A percentile compares a stretch with the other conserved stretches of the same genome.
Conservation (phyloP, 2,797 vertebrate genomes). For the Neosalanx taihuensis region DNA sequence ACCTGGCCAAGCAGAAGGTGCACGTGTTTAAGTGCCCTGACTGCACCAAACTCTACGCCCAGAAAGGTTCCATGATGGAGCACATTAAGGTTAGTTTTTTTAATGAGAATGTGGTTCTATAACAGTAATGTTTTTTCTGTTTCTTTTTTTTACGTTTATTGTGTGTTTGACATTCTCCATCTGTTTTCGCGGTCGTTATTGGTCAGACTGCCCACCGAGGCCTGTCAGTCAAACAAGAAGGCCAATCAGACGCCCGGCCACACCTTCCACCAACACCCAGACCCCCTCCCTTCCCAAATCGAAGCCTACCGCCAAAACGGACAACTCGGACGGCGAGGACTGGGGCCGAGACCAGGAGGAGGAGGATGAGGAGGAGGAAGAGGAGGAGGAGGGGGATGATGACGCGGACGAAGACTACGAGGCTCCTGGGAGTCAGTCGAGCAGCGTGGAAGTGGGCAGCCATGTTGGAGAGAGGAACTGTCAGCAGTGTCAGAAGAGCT, state of each 20-base stretch:
- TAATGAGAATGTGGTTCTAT: neutral
- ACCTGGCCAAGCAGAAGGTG: slow-evolving; percentile 89
- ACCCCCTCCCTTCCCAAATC: slow-evolving; percentile 54
- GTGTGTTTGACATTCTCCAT: neutral
- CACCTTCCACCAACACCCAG: slow-evolving; percentile 45
- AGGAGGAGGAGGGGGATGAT: slow-evolving; percentile 72
- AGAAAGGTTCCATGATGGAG: slow-evolving; percentile 87
- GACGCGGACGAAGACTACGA: slow-evolving; percentile 77
- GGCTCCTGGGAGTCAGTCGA: slow-evolving; percentile 73
- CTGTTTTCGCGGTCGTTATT: neutral
- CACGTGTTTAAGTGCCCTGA: slow-evolving; percentile 93
- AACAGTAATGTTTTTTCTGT: neutral
- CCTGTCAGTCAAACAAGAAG: slow-evolving; percentile 68
- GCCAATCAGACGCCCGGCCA: slow-evolving; percentile 54
- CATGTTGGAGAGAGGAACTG: slow-evolving; percentile 86
- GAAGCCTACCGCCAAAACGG: slow-evolving; percentile 63
- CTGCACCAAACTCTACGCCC: slow-evolving; percentile 92
- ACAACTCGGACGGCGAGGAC: slow-evolving; percentile 73
- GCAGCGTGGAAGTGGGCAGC: slow-evolving; percentile 68
- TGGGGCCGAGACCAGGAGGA: slow-evolving; percentile 75
- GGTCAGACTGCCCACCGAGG: slow-evolving; percentile 75
- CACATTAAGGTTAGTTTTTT: slow-evolving; percentile 83
- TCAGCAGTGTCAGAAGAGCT: slow-evolving; percentile 87
- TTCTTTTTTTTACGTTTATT: too few species aligned
- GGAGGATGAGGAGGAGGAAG: slow-evolving; percentile 63